Conservation (phyloP, 1,140 invertebrate species). For the Dolichoris vasculosae region DNA sequence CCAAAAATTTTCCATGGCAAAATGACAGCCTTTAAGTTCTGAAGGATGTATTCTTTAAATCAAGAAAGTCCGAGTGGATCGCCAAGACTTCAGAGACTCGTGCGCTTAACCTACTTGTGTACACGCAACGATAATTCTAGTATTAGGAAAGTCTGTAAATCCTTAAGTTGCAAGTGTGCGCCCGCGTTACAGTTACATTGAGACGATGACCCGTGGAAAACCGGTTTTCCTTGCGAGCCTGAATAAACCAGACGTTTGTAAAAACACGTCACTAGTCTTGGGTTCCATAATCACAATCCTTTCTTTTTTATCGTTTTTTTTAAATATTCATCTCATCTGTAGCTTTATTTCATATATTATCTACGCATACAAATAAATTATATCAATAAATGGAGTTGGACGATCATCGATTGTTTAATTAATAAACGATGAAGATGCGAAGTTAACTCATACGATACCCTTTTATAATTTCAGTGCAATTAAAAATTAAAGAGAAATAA, state of each 20-base stretch:
- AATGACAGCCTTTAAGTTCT: no score
- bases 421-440: no score
- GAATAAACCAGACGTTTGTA: not conserved
- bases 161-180: not conserved
- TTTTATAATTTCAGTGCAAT: no score
- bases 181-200: conserved; percentile 66
- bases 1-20: no score
- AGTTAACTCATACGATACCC: no score
- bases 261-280: conserved; percentile 10
- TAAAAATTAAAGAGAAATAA: no score
- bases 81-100: not conserved
- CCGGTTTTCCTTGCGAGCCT: conserved; percentile 57
- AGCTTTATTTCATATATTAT: no score
- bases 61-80: not conserved
- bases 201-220: conserved; percentile 63
- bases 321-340: not conserved
- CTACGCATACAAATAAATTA: no score
- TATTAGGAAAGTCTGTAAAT: conserved; percentile 64
- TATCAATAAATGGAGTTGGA: no score
- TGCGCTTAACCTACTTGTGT: conserved; percentile 63
- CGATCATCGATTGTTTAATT: no score
- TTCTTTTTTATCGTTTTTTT: conserved; percentile 15
- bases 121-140: conserved; percentile 56
- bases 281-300: not conserved
- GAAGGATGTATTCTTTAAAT: not conserved